Evolutionary conservation across 2,797 vertebrate genomes (phyloP).

Genomic region (Garrulus glandarius): DNA sequence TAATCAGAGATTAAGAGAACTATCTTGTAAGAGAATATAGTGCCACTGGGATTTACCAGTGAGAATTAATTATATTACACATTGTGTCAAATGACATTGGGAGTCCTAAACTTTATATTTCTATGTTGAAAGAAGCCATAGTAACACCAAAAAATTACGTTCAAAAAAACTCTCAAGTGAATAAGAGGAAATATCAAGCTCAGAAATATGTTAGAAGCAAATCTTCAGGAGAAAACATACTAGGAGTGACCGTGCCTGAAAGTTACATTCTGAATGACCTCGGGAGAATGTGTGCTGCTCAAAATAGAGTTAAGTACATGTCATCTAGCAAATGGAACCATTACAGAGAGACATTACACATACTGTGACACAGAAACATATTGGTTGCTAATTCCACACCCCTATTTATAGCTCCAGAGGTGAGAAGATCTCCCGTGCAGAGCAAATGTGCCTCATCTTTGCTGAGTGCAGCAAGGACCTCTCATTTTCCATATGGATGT

Average conservation of each 20-base stretch:
- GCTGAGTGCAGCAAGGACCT: neutral
- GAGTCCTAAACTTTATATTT: neutral
- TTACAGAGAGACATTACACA: neutral
- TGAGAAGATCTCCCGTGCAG: neutral
- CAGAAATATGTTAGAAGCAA: neutral
- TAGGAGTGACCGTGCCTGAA: neutral
- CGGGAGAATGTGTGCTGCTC: neutral
- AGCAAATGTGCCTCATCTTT: neutral
- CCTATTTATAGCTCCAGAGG: neutral
- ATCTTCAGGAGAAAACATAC: neutral
- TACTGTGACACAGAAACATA: neutral
- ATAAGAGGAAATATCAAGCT: neutral
- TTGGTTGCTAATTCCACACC: neutral
- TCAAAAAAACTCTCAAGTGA: neutral
- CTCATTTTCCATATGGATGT: neutral
- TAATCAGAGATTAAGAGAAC: constrained; percentile 19
- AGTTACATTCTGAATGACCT: neutral
- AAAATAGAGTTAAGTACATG: neutral
- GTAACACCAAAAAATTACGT: neutral
- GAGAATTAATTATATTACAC: constrained; percentile 13
- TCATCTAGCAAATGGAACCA: neutral
- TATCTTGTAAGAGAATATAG: neutral
- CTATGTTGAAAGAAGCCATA: neutral
- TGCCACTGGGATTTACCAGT: neutral
- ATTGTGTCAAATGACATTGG: neutral